Base-by-base conservation (phyloP, 2,888 invertebrate species). In the Macrophya annulata region DNA sequence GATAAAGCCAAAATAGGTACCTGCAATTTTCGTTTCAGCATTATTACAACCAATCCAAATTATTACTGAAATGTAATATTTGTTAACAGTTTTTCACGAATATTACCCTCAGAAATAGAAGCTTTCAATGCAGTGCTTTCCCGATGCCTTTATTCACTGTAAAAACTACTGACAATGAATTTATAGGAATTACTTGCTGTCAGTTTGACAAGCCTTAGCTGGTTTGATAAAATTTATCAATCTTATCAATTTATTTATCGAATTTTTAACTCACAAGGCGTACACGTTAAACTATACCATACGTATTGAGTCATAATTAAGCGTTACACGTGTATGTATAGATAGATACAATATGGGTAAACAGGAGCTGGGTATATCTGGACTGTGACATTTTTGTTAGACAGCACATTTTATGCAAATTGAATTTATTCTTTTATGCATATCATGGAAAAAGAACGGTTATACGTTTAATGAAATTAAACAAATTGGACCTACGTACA, bases 191-290 rank as follows among this genome's bases (percentile, higher is more conserved):
- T 25, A 62, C 62, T 62, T 4, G 25, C 17, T 62, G 10, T 25
- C 25, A 62, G 25, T 62, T 62, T 51, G 0, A 62, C 62, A 21
- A 12, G 62, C 62, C 62, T 62, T 31, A 31, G 25, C 25, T 25
- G 15, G 9, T 72, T 25, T 21, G 21, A 25, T 62, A 62, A 37
- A 72, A 43, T n/a, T 17, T 37, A 72, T 72, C 17, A 72, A 72
- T 72, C 43, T 72, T 72, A 72, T 72, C 72, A 72, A 72, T 43
- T 40, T 72, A 55, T n/a, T n/a, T 72, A n/a, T 43, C 4, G 9
- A 17, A 4, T 12, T 25, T n/a, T 12, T 12, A 25, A 12, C 62
- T 31, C 25, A 62, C 21, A 62, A 21, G 8, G 0, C 17, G 4
- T 3, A 25, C 21, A 9, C 5, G n/a, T n/a, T 62, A 12, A 1